These are phyloP conservation scores for Bradypus variegatus DNA, from an alignment of 2,797 vertebrate genomes.

Conservation along the genomic window DNA sequence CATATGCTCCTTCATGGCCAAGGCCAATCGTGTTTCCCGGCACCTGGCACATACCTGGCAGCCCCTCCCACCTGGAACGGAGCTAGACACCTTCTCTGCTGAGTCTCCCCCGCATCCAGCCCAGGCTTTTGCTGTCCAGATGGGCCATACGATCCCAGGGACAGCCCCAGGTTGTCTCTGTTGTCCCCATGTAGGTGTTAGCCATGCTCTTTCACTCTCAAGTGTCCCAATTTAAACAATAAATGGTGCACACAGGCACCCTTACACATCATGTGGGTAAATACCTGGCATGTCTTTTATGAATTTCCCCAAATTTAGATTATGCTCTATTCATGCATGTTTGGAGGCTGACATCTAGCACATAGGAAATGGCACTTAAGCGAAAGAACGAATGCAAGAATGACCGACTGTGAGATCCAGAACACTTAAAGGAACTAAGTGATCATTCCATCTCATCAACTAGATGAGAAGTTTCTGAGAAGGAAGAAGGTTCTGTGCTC, in stretches of 20 bases:
- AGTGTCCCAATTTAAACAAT: neutral
- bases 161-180: neutral
- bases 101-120: accelerated
- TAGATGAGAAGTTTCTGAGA: neutral
- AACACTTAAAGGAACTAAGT: accelerated
- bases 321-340: accelerated
- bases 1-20: no score
- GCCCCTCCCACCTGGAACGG: neutral
- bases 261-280: no score
- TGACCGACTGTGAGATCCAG: accelerated
- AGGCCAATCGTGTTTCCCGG: neutral
- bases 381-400: neutral
- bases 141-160: accelerated
- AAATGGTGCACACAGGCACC: no score
- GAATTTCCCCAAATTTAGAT: neutral
- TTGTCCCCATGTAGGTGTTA: no score
- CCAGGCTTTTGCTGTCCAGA: no score
- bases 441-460: accelerated
- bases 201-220: no score
- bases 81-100: neutral
- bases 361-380: accelerated
- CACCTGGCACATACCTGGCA: neutral
- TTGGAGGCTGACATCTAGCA: neutral
- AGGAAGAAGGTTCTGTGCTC: neutral
- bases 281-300: accelerated